A percentile compares a stretch with the other conserved stretches of the same genome.
These are phyloP conservation scores for Paratrypauchen microcephalus DNA, from an alignment of 2,797 vertebrate species.

Conservation along the genomic window DNA sequence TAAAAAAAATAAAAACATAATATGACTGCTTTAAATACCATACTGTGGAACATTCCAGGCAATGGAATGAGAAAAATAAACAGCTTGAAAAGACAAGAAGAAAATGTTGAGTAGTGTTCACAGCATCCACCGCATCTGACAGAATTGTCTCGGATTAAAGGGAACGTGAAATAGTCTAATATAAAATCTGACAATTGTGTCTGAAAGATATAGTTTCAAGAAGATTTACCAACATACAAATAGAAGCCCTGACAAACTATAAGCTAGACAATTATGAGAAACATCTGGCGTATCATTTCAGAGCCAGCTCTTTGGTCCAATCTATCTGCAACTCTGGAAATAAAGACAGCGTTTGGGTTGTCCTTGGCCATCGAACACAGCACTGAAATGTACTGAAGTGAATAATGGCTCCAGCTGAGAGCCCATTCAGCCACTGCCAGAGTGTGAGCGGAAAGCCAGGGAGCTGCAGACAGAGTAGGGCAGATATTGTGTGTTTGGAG, in stretches of 20 bases:
- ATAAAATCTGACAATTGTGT: slow-evolving; percentile 26
- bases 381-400: slow-evolving; percentile 53
- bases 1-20: too few species aligned
- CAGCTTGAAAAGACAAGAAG: slow-evolving; percentile 24
- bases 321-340: slow-evolving; percentile 25
- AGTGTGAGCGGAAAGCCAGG: slow-evolving; percentile 54
- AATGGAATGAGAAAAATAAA: slow-evolving; percentile 3
- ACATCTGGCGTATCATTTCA: slow-evolving; percentile 8
- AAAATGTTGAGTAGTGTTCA: slow-evolving; percentile 12
- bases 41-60: too few species aligned
- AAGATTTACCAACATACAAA: slow-evolving; percentile 14
- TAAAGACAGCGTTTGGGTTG: slow-evolving; percentile 52
- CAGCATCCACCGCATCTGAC: slow-evolving; percentile 18
- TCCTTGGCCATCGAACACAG: slow-evolving; percentile 50
- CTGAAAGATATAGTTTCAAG: slow-evolving; percentile 19
- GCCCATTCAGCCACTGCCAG: slow-evolving; percentile 49
- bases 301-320: slow-evolving; percentile 24
- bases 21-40: too few species aligned
- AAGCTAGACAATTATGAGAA: slow-evolving; percentile 1
- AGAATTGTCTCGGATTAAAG: slow-evolving; percentile 45
- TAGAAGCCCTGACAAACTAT: background rate
- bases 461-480: slow-evolving; percentile 24
- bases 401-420: slow-evolving; percentile 53
- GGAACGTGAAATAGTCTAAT: slow-evolving; percentile 18
- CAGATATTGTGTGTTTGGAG: slow-evolving; percentile 29